Percentiles rank a stretch among this genome's conserved stretches.
Evolutionary conservation across 2,113 vertebrate species (phyloP).

Genomic region (Rousettus leschenaultii): DNA sequence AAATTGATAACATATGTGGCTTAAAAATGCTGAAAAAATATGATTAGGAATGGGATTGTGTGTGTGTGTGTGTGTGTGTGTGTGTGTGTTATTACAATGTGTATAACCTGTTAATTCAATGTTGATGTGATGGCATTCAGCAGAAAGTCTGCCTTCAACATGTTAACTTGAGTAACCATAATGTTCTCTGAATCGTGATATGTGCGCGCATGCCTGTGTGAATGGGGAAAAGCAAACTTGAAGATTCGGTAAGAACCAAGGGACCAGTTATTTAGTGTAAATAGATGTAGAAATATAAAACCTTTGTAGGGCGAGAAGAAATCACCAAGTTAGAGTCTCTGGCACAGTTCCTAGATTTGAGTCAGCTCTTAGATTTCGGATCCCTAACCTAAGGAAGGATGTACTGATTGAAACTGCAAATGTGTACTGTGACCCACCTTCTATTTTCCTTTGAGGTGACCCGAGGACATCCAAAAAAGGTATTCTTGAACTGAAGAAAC

Average conservation of each 20-base stretch:
- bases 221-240: background rate
- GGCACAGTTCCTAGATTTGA: background rate
- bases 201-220: background rate
- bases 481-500: background rate
- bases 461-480: background rate
- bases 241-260: background rate
- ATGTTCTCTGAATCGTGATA: background rate
- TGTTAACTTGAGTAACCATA: background rate
- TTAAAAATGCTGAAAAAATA: background rate
- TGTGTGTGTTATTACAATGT: background rate
- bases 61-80: no score
- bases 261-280: background rate
- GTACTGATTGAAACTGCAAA: background rate
- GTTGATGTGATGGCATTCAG: background rate
- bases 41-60: background rate
- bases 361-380: background rate
- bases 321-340: background rate
- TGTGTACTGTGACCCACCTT: background rate
- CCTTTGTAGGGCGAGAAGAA: background rate
- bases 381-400: background rate
- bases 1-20: background rate
- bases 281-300: background rate
- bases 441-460: background rate
- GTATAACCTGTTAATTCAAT: background rate
- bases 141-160: background rate